Conservation (phyloP, 2,797 vertebrate genomes). For the Falco naumanni region DNA sequence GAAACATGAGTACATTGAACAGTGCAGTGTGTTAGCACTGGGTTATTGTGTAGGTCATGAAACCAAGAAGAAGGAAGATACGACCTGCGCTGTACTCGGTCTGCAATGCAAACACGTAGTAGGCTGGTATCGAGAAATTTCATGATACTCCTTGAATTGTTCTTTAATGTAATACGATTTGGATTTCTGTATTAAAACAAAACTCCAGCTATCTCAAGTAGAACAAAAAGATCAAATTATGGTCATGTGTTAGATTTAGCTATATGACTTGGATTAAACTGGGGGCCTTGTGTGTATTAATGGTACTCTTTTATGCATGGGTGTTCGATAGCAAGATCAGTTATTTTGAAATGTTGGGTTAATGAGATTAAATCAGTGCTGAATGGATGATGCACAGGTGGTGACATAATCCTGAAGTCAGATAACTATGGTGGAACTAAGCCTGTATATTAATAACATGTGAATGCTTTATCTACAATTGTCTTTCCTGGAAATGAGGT, state of each 20-base stretch:
- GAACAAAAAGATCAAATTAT: neutral
- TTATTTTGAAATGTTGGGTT: neutral
- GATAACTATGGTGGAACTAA: slow-evolving; percentile 44
- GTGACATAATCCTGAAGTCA: slow-evolving; percentile 41
- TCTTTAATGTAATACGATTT: neutral
- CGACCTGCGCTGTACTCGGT: neutral
- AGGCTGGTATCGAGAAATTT: neutral
- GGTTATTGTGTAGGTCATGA: neutral
- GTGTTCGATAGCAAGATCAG: slow-evolving; percentile 23
- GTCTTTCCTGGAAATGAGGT: slow-evolving; percentile 1
- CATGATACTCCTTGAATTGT: neutral
- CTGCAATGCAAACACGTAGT: neutral
- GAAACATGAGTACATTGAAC: neutral
- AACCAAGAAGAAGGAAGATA: neutral
- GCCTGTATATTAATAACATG: neutral
- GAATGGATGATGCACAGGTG: slow-evolving; percentile 63
- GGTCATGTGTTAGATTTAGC: neutral
- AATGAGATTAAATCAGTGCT: slow-evolving; percentile 44
- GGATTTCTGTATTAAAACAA: neutral
- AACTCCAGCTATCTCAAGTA: neutral
- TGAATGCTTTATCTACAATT: neutral
- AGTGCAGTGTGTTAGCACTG: neutral
- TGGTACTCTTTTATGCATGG: neutral
- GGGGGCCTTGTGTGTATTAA: neutral
- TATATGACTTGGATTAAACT: neutral